phyloP scores from a whole-genome alignment of 2,113 vertebrate species.

The Lycocorax pyrrhopterus region DNA sequence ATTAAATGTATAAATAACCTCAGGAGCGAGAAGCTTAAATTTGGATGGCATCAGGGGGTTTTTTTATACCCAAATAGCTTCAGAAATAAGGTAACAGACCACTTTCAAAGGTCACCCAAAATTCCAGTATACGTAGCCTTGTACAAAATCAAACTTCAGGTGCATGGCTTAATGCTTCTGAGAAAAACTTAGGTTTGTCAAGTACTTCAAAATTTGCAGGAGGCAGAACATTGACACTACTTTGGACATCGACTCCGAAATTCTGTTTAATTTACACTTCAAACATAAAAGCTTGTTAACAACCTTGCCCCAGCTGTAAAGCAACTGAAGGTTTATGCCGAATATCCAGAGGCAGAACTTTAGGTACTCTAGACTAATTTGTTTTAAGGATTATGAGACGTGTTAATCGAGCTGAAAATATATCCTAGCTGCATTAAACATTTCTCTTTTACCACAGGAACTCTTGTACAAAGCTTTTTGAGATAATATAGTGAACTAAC shows the following conservation, averaged over 20 bases:
- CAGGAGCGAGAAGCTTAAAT: neutral
- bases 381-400: neutral
- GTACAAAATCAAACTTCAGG: neutral
- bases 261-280: slow-evolving; percentile 31
- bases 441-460: neutral
- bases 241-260: neutral
- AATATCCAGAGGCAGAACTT: neutral
- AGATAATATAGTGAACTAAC: neutral
- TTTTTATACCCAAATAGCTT: neutral
- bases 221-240: neutral
- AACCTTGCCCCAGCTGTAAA: neutral
- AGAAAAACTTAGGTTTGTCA: neutral
- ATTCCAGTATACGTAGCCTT: neutral
- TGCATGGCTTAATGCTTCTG: neutral
- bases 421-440: neutral
- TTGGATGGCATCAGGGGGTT: neutral
- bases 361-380: neutral
- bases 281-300: neutral
- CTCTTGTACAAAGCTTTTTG: neutral
- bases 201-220: neutral
- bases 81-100: neutral
- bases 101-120: neutral
- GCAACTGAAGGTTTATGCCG: neutral
- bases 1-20: neutral
- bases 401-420: slow-evolving; percentile 12